Conservation (phyloP, 1,140 invertebrate species). For the Trichonephila clavata region DNA sequence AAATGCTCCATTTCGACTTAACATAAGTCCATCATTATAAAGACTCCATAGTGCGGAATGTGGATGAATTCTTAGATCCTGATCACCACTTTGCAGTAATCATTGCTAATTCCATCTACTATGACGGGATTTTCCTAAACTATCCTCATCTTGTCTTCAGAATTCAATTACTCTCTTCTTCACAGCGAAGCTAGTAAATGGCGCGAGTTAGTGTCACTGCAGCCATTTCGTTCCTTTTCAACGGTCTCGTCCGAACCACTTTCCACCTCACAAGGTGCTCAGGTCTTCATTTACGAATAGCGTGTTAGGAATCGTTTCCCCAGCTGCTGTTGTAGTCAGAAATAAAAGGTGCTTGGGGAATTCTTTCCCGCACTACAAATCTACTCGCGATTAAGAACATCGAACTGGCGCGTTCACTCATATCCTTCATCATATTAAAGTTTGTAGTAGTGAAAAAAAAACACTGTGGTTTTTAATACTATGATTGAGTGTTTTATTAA, state of each 20-base stretch:
- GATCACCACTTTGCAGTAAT: background rate
- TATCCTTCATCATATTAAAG: no score
- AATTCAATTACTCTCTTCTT: constrained; percentile 33
- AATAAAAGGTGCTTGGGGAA: constrained; percentile 18
- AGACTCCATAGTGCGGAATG: background rate
- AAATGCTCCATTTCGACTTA: background rate
- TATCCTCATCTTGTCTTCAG: background rate
- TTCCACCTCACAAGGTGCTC: constrained; percentile 8
- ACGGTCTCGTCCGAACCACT: background rate
- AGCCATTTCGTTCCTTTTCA: background rate
- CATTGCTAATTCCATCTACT: background rate
- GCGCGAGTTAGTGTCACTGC: background rate
- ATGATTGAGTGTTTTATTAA: no score
- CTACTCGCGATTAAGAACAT: background rate
- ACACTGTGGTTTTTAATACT: no score
- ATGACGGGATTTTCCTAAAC: background rate
- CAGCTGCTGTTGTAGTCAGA: background rate
- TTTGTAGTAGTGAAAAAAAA: no score
- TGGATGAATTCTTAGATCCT: background rate
- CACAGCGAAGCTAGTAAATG: background rate
- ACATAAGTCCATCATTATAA: background rate
- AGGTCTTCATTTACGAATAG: constrained; percentile 5
- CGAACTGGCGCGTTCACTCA: no score
- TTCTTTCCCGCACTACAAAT: background rate
- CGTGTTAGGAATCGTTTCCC: background rate